Conservation (phyloP, 2,797 vertebrate genomes). For the Liasis olivaceus region DNA sequence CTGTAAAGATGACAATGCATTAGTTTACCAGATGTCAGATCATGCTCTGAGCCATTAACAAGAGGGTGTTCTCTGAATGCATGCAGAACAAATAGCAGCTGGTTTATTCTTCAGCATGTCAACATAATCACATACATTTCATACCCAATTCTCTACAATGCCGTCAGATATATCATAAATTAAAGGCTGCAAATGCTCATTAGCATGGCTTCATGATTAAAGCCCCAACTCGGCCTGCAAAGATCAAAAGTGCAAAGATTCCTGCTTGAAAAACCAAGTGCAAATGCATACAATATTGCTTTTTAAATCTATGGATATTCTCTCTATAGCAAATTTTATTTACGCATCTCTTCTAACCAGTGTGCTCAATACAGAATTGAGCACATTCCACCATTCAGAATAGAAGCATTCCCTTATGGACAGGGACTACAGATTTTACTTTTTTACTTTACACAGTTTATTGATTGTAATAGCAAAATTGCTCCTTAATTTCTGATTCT, state of each 20-base stretch:
- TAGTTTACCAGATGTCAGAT: conserved; percentile 71
- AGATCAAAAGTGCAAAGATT: conserved; percentile 47
- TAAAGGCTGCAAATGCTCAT: conserved; percentile 48
- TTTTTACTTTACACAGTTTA: background rate
- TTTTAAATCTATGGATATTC: conserved; percentile 20
- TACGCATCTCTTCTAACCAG: conserved; percentile 32
- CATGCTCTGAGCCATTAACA: conserved; percentile 70
- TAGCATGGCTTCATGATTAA: conserved; percentile 49
- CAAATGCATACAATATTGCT: conserved; percentile 9
- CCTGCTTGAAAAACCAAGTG: conserved; percentile 38
- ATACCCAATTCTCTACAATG: conserved; percentile 48
- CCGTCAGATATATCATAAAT: conserved; percentile 65
- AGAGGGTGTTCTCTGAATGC: conserved; percentile 63
- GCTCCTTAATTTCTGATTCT: background rate
- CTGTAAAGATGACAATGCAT: conserved; percentile 64
- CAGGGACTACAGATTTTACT: background rate
- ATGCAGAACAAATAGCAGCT: conserved; percentile 74
- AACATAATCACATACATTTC: conserved; percentile 61
- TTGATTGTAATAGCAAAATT: background rate
- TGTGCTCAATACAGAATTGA: background rate
- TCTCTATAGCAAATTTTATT: conserved; percentile 3
- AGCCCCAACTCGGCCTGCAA: conserved; percentile 29
- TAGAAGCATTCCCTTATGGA: conserved; percentile 8
- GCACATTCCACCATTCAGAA: background rate
- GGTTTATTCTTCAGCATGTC: conserved; percentile 66